Evolutionary conservation across 2,888 invertebrate species (phyloP), one percentile per base, ranked within the genome.

Genomic region (Neoscelio sp.): DNA sequence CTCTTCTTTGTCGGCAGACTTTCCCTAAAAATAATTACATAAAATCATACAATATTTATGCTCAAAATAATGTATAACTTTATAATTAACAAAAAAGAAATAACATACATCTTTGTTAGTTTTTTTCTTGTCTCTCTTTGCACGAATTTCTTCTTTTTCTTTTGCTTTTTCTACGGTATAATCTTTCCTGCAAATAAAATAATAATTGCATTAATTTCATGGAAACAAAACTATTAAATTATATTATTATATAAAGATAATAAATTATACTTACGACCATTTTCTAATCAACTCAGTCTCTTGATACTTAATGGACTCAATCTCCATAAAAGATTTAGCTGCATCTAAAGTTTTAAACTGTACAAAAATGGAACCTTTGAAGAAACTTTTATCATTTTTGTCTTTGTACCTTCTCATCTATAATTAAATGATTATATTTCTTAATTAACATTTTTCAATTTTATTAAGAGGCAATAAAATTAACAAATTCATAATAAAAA

Each of bases 331-430:
- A 75, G 94, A 94, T 83, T 96, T 94, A 1, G 97, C 96, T 87
- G 94, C 93, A 62, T 97, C 98, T 60, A 93, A 92, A 23, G 94
- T 95, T 84, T 94, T 94, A 90, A 98, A 99, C 2, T 96, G 95
- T 6, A 95, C 94, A 90, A 98, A 98, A 50, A 98, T 94, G 0
- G 99, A 99, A 52, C 99, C 99, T 91, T 99, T 97, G 88, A 97
- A 97, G 54, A 93, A 92, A 46, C 93, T 92, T 87, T 95, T 94
- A 1, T 93, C 92, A 0, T 92, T 91, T 81, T 93, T 94, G 82
- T 95, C 95, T 54, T 89, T 89, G 82, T 93, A 94, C 70, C 91
- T 90, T 56, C 92, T 89, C 91, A 92, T 91, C 91, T 92, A 77
- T 15, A 82, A 86, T 60, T 65, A 38, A 81, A 50, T 58, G 18